Conservation (phyloP, 2,113 vertebrate species). For the Rallus limicola region DNA sequence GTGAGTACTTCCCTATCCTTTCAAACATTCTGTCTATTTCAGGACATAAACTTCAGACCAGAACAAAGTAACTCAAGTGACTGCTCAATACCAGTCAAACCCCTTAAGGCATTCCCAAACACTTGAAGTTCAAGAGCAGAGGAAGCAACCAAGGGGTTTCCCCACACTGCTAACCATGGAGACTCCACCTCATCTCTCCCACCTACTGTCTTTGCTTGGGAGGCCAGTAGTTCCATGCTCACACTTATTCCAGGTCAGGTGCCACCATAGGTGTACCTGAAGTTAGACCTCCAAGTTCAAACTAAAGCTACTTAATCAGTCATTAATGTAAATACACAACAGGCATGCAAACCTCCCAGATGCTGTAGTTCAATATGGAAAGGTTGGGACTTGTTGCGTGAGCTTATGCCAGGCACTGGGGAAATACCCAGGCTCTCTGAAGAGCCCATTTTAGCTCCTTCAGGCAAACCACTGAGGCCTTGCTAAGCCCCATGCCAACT, state of each 20-base stretch:
- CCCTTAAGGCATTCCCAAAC: background rate
- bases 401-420: background rate
- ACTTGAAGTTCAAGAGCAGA: background rate
- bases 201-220: background rate
- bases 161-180: background rate
- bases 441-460: background rate
- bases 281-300: background rate
- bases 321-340: background rate
- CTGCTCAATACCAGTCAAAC: background rate
- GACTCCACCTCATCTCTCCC: background rate
- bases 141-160: background rate
- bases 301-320: background rate
- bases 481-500: background rate
- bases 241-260: background rate
- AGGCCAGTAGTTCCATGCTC: background rate
- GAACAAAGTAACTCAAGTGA: background rate
- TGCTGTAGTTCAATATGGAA: background rate
- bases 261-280: background rate
- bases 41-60: background rate
- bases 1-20: background rate
- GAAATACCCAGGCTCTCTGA: background rate
- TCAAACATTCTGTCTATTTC: background rate
- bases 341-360: background rate
- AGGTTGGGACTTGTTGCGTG: background rate
- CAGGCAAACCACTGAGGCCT: background rate